Percentiles rank a stretch among this genome's conserved stretches.
Evolutionary conservation across 35 echinoderm and acorn worm genomes (phyloP).

Genomic region (Heliocidaris erythrogramma): DNA sequence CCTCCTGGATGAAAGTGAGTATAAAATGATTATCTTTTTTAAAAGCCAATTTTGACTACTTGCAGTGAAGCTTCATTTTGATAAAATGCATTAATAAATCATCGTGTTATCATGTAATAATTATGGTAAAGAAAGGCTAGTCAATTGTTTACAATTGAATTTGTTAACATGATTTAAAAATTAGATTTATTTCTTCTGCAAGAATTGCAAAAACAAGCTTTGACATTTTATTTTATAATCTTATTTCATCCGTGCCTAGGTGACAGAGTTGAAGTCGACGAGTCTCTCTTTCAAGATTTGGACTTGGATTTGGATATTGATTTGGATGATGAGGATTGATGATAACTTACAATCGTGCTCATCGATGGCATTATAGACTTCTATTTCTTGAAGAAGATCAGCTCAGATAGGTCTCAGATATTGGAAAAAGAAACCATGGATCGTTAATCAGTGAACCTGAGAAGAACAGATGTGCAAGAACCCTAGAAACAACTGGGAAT

Average conservation of each 20-base stretch:
- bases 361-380: not conserved
- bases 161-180: no score
- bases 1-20: conserved; percentile 91
- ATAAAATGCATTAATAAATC: no score
- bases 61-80: no score
- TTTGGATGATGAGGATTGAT: conserved; percentile 39
- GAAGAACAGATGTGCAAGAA: not conserved
- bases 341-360: not conserved
- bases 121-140: no score
- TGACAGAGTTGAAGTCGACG: conserved; percentile 87
- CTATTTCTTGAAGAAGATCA: not conserved
- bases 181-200: no score
- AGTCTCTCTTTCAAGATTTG: conserved; percentile 91
- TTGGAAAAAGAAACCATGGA: not conserved
- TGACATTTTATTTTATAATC: no score
- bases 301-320: conserved; percentile 80
- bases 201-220: no score
- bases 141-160: no score
- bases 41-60: no score
- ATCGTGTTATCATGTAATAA: no score
- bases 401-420: not conserved
- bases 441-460: not conserved
- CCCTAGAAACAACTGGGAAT: not conserved
- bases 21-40: not conserved
- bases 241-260: conserved; percentile 36